These are phyloP conservation scores for Lycaon pictus DNA, from an alignment of 2,113 vertebrate genomes.

Conservation along the genomic window DNA sequence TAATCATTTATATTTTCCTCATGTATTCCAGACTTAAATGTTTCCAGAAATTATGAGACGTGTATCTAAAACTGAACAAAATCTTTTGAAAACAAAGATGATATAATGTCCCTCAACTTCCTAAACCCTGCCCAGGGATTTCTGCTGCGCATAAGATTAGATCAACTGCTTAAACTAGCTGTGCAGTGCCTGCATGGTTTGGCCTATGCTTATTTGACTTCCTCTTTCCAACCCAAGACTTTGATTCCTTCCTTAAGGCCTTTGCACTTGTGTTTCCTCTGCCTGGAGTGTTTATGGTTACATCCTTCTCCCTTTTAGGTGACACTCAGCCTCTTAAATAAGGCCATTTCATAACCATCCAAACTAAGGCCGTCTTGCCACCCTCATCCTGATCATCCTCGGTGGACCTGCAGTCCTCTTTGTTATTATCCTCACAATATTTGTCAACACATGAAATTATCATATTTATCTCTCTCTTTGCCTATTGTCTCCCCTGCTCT, in stretches of 20 bases:
- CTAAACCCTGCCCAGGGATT: background rate
- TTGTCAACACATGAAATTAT: background rate
- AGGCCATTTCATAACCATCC: background rate
- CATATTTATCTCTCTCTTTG: background rate
- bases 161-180: background rate
- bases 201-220: background rate
- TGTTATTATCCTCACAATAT: background rate
- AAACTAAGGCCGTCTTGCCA: background rate
- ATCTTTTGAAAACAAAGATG: background rate
- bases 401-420: background rate
- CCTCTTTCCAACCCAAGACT: background rate
- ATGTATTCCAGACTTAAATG: background rate
- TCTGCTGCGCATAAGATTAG: background rate
- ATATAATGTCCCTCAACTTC: background rate
- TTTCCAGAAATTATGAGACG: constrained; percentile 25
- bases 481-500: background rate
- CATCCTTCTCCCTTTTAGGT: background rate
- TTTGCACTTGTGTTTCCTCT: background rate
- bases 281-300: background rate
- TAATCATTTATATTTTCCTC: constrained; percentile 9
- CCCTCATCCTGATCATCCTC: background rate
- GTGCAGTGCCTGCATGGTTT: background rate
- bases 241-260: background rate
- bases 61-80: background rate
- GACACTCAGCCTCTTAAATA: background rate